phyloP scores from a whole-genome alignment of 2,797 vertebrate genomes.

The Poeciliopsis paucimaculata region DNA sequence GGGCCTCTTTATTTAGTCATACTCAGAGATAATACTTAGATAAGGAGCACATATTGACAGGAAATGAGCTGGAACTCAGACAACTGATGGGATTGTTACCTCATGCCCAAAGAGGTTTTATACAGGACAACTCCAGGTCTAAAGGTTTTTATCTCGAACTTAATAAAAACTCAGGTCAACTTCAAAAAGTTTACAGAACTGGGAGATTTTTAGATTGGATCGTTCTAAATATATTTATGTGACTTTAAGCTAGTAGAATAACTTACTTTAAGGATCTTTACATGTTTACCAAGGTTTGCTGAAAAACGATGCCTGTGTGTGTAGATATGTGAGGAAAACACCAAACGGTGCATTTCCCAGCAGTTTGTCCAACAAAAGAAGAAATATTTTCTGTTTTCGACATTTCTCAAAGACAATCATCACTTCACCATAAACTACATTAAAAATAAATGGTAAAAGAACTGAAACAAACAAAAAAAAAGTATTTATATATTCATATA shows the following conservation, averaged over 20 bases:
- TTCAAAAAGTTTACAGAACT: not conserved
- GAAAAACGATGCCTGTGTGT: not conserved
- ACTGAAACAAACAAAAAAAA: conserved; percentile 73
- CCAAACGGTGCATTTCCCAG: conserved; percentile 30
- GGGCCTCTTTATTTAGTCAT: not conserved
- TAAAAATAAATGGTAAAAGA: conserved; percentile 77
- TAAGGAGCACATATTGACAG: not conserved
- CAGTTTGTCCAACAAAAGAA: conserved; percentile 86
- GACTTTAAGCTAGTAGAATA: not conserved
- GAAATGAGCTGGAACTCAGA: not conserved
- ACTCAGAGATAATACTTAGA: not conserved
- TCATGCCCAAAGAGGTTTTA: not conserved
- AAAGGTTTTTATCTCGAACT: not conserved
- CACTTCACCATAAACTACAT: conserved; percentile 85
- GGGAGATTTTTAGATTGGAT: not conserved
- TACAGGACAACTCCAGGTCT: not conserved
- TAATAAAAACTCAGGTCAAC: not conserved
- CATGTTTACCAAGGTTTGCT: not conserved
- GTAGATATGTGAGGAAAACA: conserved; percentile 44
- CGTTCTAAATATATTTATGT: not conserved
- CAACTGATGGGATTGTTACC: not conserved
- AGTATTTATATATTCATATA: conserved; percentile 83
- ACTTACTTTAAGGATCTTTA: not conserved
- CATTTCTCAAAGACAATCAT: conserved; percentile 82
- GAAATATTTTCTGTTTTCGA: conserved; percentile 76